A percentile compares a stretch with the other conserved stretches of the same genome.
Conservation (phyloP, 2,113 vertebrate species). For the Rhadina sibilatrix region DNA sequence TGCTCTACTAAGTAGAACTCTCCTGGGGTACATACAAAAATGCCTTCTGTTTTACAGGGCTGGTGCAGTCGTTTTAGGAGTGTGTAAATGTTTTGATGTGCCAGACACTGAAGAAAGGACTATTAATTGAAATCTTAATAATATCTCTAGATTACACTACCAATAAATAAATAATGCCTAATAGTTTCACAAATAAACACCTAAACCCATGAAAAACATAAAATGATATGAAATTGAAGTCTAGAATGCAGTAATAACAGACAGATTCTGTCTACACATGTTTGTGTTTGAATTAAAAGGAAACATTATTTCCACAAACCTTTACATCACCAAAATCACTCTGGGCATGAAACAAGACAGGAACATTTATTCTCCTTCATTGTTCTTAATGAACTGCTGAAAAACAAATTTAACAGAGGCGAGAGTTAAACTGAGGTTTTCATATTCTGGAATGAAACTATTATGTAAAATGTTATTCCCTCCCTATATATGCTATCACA, state of each 20-base stretch:
- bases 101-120: neutral
- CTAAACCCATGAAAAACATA: neutral
- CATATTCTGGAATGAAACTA: neutral
- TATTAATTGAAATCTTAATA: neutral
- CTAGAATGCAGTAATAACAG: neutral
- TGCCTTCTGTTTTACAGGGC: neutral
- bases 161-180: neutral
- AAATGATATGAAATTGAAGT: neutral
- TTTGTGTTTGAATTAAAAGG: neutral
- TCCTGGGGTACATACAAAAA: neutral
- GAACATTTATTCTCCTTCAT: neutral
- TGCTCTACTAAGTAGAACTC: neutral
- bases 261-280: neutral
- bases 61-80: neutral
- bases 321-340: neutral
- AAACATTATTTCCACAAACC: neutral
- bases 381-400: neutral
- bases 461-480: neutral
- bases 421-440: neutral
- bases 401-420: neutral
- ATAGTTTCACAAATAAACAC: neutral
- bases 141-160: neutral
- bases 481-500: neutral
- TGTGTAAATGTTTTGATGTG: neutral
- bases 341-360: neutral